A percentile compares a stretch with the other conserved stretches of the same genome.
These are phyloP conservation scores for Patella pellucida DNA, from an alignment of 2,888 invertebrate genomes.

Conservation along the genomic window DNA sequence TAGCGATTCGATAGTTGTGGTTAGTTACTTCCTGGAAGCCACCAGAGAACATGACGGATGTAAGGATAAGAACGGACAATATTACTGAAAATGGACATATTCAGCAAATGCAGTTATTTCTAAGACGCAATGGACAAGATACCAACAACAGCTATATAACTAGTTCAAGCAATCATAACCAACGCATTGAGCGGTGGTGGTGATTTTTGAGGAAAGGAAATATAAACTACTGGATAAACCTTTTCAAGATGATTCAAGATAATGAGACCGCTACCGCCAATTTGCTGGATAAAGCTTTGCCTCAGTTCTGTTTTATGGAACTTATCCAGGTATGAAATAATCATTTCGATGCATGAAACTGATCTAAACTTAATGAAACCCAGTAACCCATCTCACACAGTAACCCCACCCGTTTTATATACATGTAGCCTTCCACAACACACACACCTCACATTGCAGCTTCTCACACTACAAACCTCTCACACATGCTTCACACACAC, in stretches of 20 bases:
- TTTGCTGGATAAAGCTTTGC: background rate
- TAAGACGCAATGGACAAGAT: background rate
- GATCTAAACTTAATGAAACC: too few species aligned
- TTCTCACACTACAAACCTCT: too few species aligned
- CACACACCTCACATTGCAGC: too few species aligned
- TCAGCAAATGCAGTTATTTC: constrained; percentile 11
- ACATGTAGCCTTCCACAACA: too few species aligned
- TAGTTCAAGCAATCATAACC: constrained; percentile 14
- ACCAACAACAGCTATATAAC: constrained; percentile 12
- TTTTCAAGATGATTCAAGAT: background rate
- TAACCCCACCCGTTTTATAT: too few species aligned
- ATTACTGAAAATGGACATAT: constrained; percentile 39
- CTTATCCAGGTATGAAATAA: constrained; percentile 12
- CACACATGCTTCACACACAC: too few species aligned
- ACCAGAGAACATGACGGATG: constrained; percentile 28
- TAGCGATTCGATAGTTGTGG: constrained; percentile 33
- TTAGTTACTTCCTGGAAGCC: constrained; percentile 27
- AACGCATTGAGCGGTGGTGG: constrained; percentile 25
- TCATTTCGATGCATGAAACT: too few species aligned
- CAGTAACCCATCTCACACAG: too few species aligned
- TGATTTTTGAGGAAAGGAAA: background rate
- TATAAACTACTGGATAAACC: constrained; percentile 9
- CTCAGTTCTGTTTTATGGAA: constrained; percentile 11
- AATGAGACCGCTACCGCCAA: background rate
- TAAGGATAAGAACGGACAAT: constrained; percentile 30